A percentile compares a stretch with the other conserved stretches of the same genome.
Conservation (phyloP, 1,140 invertebrate species). For the Mizuhopecten yessoensis region DNA sequence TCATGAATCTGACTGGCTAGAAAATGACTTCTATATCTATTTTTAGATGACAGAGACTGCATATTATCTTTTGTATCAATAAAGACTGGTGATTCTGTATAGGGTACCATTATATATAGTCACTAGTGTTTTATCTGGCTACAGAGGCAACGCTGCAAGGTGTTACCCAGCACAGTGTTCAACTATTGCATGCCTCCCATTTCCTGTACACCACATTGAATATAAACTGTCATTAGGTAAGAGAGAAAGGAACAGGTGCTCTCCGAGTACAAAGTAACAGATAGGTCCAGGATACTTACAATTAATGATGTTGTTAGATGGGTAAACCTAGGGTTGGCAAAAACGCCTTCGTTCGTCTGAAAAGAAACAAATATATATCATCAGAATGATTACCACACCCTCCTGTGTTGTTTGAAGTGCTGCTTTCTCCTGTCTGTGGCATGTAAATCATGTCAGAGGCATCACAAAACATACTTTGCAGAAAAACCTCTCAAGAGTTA, state of each 20-base stretch:
- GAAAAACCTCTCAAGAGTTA: background rate
- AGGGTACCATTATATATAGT: background rate
- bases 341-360: slow-evolving; percentile 89
- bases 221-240: background rate
- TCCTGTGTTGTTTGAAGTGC: background rate
- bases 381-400: background rate
- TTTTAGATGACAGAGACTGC: background rate
- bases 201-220: no score
- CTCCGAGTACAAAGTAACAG: background rate
- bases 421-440: background rate
- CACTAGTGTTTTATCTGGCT: background rate
- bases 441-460: background rate
- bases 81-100: background rate
- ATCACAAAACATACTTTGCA: background rate
- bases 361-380: slow-evolving; percentile 46
- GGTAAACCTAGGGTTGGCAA: slow-evolving; percentile 94
- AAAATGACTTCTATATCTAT: background rate
- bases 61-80: slow-evolving; percentile 20
- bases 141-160: background rate
- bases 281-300: slow-evolving; percentile 86
- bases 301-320: slow-evolving; percentile 92
- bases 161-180: background rate
- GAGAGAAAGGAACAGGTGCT: slow-evolving; percentile 7
- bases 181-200: background rate
- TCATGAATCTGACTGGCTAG: background rate